Percentiles rank a stretch among this genome's conserved stretches.
Conservation (phyloP, 2,888 invertebrate species). For the Norana najaformis region DNA sequence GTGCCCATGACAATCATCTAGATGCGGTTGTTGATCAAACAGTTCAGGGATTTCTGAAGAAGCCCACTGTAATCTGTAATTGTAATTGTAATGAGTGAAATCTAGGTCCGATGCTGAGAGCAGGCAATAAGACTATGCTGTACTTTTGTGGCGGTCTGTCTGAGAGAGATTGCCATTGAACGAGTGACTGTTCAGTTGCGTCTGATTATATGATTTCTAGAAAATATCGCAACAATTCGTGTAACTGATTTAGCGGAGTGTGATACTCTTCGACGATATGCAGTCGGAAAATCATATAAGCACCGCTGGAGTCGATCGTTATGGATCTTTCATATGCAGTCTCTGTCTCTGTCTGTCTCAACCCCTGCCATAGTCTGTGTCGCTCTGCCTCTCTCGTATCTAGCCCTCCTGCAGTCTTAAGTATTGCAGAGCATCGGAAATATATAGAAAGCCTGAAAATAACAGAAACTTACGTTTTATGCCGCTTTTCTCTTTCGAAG, state of each 20-base stretch:
- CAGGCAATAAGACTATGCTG: too few relatives aligned
- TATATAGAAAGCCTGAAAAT: neutral
- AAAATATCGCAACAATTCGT: neutral
- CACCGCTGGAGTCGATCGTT: neutral
- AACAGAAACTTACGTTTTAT: neutral
- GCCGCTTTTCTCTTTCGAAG: neutral
- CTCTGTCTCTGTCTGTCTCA: neutral
- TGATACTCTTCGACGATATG: neutral
- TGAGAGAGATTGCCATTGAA: too few relatives aligned
- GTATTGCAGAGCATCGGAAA: neutral
- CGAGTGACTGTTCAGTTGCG: too few relatives aligned
- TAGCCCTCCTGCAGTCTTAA: neutral
- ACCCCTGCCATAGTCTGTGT: too few relatives aligned
- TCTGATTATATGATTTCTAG: neutral
- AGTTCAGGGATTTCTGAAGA: too few relatives aligned
- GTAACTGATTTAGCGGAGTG: neutral
- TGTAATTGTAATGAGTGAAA: too few relatives aligned
- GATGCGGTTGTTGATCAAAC: too few relatives aligned
- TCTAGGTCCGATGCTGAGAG: too few relatives aligned
- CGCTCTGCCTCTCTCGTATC: neutral
- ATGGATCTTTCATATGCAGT: neutral
- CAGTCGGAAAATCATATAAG: neutral
- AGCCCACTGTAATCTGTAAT: too few relatives aligned
- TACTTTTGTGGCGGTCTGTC: too few relatives aligned
- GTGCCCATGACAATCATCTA: too few relatives aligned